Conservation (phyloP, 1,140 invertebrate genomes). For the Popillia japonica region DNA sequence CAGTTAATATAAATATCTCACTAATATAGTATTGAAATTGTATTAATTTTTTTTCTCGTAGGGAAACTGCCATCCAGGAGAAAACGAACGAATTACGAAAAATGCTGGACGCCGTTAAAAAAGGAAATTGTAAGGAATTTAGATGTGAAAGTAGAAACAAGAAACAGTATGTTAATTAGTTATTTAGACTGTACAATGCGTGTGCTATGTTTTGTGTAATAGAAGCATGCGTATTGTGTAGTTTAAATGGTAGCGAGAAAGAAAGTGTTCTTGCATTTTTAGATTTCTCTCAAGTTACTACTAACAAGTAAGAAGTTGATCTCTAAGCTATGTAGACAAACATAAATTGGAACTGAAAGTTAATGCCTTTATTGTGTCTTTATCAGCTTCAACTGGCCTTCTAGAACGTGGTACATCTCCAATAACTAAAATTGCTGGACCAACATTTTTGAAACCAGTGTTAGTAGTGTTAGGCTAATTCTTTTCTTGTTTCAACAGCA, state of each 20-base stretch:
- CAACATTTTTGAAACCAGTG: no score
- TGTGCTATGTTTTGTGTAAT: not conserved
- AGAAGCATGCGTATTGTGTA: not conserved
- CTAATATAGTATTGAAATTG: not conserved
- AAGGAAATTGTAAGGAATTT: conserved; percentile 24
- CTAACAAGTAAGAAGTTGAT: no score
- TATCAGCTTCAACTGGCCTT: no score
- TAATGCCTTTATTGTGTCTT: no score
- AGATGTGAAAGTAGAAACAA: conserved; percentile 16
- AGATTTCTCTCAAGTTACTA: not conserved
- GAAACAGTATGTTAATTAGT: conserved; percentile 1
- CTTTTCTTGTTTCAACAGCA: no score
- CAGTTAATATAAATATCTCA: conserved; percentile 47
- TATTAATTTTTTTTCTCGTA: not conserved
- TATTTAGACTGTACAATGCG: not conserved
- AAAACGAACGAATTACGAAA: conserved; percentile 38
- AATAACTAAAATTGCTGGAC: no score
- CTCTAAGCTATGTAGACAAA: not conserved
- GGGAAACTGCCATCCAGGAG: conserved; percentile 10
- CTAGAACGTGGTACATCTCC: no score
- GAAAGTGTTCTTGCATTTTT: conserved; percentile 1
- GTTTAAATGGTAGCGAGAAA: not conserved
- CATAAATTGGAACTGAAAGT: no score
- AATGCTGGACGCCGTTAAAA: conserved; percentile 34
- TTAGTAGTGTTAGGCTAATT: no score